phyloP scores from a whole-genome alignment of 2,113 vertebrate species.

The Litocranius walleri region DNA sequence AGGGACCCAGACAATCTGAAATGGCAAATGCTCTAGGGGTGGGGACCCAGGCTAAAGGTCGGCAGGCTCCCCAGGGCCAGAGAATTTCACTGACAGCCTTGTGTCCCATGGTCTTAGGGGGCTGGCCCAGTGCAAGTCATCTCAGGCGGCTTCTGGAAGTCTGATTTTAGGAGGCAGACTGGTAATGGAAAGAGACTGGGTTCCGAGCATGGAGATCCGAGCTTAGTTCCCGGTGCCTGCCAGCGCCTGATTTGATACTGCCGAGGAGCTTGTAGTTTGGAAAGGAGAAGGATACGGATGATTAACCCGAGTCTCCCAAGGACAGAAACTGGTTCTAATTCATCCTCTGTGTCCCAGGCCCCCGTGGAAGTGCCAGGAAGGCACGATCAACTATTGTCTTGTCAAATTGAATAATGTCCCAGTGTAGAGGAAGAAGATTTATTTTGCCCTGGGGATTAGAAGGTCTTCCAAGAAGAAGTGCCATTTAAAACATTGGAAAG shows the following conservation, averaged over 20 bases:
- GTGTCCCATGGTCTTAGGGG: accelerated
- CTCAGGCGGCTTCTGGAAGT: neutral
- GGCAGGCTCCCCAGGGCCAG: neutral
- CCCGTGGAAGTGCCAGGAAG: neutral
- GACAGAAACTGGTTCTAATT: neutral
- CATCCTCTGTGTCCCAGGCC: neutral
- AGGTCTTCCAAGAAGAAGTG: conserved; percentile 41
- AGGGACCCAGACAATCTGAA: neutral
- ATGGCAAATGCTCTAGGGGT: neutral
- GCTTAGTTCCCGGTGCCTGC: neutral
- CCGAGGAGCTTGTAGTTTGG: neutral
- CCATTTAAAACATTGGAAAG: neutral
- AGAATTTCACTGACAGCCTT: neutral
- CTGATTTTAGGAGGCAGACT: neutral
- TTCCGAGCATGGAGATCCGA: neutral
- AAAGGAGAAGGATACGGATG: neutral
- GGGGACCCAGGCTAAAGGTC: neutral
- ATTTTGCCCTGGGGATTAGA: neutral
- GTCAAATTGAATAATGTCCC: neutral
- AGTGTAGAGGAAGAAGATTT: neutral
- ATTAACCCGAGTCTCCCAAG: neutral
- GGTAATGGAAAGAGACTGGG: neutral
- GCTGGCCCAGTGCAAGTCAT: neutral
- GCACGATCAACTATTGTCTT: neutral
- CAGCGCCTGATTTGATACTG: neutral